A percentile compares a stretch with the other conserved stretches of the same genome.
Conservation (phyloP, 2,113 vertebrate species). For the Pogonocichla stellata region DNA sequence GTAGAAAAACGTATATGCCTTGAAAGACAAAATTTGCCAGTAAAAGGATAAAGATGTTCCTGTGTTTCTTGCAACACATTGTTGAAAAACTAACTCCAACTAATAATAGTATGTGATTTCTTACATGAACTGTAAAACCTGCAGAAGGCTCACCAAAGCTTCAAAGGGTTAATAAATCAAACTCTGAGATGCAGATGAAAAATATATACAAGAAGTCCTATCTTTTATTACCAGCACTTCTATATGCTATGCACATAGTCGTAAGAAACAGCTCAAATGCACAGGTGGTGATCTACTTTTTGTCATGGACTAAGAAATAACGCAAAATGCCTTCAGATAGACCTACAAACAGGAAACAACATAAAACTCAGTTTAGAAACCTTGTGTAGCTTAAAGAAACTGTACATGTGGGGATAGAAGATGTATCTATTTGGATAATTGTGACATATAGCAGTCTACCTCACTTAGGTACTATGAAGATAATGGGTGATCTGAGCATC, state of each 20-base stretch:
- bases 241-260: not conserved
- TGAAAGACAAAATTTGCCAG: not conserved
- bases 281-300: not conserved
- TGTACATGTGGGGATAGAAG: fast-evolving
- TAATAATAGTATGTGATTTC: not conserved
- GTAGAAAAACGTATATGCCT: not conserved
- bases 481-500: not conserved
- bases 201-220: not conserved
- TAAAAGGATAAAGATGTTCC: not conserved
- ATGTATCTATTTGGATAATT: not conserved
- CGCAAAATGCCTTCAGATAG: not conserved
- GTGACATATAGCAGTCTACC: fast-evolving
- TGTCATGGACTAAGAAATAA: not conserved
- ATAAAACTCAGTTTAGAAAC: not conserved
- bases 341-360: not conserved
- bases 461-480: not conserved
- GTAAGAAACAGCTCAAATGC: not conserved
- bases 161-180: not conserved
- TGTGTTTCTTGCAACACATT: not conserved
- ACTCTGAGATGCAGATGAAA: not conserved
- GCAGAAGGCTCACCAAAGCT: not conserved
- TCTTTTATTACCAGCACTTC: not conserved
- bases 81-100: not conserved
- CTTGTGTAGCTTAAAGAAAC: not conserved
- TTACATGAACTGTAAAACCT: not conserved